Conservation (phyloP, 2,888 invertebrate genomes). For the Agrotis clavis region DNA sequence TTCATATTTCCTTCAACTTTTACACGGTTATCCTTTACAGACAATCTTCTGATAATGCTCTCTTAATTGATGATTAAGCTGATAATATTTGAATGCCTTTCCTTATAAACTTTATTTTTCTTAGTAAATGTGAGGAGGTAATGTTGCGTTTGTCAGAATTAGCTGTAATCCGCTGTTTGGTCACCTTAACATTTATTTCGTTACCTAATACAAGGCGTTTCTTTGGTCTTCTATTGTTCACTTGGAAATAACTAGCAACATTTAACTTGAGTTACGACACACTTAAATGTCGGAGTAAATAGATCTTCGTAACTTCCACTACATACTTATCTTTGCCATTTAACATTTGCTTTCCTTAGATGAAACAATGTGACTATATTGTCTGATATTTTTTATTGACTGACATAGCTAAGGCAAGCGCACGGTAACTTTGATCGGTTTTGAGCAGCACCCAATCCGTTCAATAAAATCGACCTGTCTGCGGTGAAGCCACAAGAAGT, state of each 20-base stretch:
- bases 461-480: conserved; percentile 38
- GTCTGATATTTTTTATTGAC: not conserved
- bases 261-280: conserved; percentile 56
- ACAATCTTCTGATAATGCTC: conserved; percentile 26
- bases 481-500: conserved; percentile 47
- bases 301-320: conserved; percentile 50
- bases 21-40: conserved; percentile 1
- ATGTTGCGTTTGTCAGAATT: not conserved
- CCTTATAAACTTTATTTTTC: not conserved
- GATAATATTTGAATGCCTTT: conserved; percentile 20
- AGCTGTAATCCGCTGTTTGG: conserved; percentile 8
- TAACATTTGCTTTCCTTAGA: conserved; percentile 33
- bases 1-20: conserved; percentile 16
- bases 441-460: not conserved
- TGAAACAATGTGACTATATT: conserved; percentile 6
- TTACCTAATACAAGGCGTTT: conserved; percentile 46
- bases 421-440: not conserved
- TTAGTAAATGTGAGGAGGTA: not conserved
- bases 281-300: conserved; percentile 51
- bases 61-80: conserved; percentile 27
- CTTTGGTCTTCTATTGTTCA: conserved; percentile 55
- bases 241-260: conserved; percentile 49
- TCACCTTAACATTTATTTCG: conserved; percentile 25
- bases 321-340: conserved; percentile 37
- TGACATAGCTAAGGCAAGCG: too few species aligned